A percentile compares a stretch with the other conserved stretches of the same genome.
Evolutionary conservation across 2,797 vertebrate species (phyloP).

Genomic region (Melanotaenia maccullochi): DNA sequence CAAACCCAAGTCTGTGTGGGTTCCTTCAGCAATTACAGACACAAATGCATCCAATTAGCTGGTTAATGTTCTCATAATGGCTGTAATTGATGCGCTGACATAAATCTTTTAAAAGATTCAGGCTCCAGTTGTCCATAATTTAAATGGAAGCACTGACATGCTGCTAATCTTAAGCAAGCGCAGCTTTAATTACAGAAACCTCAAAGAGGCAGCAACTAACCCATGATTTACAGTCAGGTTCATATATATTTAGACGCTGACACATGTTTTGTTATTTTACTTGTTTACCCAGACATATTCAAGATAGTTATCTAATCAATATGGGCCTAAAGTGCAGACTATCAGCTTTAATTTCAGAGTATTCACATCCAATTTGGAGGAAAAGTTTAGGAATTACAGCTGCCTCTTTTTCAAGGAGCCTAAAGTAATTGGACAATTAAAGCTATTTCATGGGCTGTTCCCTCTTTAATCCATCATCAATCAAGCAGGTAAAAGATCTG

Average conservation of each 20-base stretch:
- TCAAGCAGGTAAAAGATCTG: too few relatives aligned
- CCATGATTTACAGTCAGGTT: not conserved
- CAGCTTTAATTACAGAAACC: not conserved
- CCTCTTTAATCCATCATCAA: too few relatives aligned
- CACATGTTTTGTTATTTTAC: not conserved
- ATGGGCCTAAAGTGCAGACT: too few relatives aligned
- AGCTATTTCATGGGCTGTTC: too few relatives aligned
- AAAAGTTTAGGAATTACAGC: too few relatives aligned
- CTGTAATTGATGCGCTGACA: not conserved
- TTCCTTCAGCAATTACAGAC: not conserved
- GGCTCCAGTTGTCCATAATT: not conserved
- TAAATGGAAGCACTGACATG: not conserved
- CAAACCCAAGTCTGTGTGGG: not conserved
- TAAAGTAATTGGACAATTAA: too few relatives aligned
- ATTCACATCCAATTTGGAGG: too few relatives aligned
- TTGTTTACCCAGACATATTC: too few relatives aligned
- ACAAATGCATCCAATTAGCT: not conserved
- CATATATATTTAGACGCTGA: not conserved
- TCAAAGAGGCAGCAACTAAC: not conserved
- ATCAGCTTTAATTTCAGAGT: too few relatives aligned
- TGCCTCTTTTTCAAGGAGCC: too few relatives aligned
- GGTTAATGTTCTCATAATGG: not conserved
- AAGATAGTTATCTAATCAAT: too few relatives aligned
- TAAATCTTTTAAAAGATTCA: not conserved
- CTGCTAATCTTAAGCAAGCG: not conserved